phyloP scores from a whole-genome alignment of 2,113 vertebrate genomes.

The Cyprinodon tularosa region DNA sequence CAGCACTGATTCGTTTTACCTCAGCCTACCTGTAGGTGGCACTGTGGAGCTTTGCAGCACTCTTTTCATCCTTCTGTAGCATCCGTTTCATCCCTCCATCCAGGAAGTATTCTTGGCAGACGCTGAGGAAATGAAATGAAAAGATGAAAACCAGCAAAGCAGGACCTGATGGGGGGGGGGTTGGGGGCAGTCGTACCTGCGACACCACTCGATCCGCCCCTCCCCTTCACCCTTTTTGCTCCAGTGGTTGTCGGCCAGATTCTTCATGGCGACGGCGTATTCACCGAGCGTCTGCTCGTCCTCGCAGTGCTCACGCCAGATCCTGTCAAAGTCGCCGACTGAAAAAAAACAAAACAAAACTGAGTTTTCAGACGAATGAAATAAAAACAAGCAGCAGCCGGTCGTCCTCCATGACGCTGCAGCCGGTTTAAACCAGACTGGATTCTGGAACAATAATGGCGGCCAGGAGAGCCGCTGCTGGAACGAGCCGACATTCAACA shows the following conservation, averaged over 20 bases:
- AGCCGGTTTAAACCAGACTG: too few species aligned
- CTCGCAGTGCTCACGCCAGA: constrained; percentile 97
- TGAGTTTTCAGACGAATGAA: too few species aligned
- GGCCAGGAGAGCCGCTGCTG: too few species aligned
- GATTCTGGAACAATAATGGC: too few species aligned
- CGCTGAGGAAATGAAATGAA: constrained; percentile 76
- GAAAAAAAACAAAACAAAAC: neutral
- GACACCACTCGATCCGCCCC: constrained; percentile 98
- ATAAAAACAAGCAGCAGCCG: too few species aligned
- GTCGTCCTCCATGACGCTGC: too few species aligned
- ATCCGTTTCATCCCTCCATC: constrained; percentile 94
- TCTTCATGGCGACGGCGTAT: constrained; percentile 99
- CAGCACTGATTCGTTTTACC: neutral
- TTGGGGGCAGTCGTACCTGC: constrained; percentile 88
- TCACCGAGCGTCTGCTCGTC: constrained; percentile 95
- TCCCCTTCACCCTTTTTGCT: constrained; percentile 92
- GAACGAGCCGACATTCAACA: too few species aligned
- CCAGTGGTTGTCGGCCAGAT: constrained; percentile 97
- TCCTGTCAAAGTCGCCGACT: constrained; percentile 99
- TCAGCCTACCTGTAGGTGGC: constrained; percentile 60
- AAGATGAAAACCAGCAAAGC: neutral
- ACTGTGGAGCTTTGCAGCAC: constrained; percentile 70
- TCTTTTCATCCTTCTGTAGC: constrained; percentile 95
- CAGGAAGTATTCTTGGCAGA: constrained; percentile 96
- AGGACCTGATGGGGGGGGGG: neutral